Evolutionary conservation across 1,140 invertebrate species (phyloP), one percentile per base, ranked within the genome.

Genomic region (Cherax quadricarinatus): DNA sequence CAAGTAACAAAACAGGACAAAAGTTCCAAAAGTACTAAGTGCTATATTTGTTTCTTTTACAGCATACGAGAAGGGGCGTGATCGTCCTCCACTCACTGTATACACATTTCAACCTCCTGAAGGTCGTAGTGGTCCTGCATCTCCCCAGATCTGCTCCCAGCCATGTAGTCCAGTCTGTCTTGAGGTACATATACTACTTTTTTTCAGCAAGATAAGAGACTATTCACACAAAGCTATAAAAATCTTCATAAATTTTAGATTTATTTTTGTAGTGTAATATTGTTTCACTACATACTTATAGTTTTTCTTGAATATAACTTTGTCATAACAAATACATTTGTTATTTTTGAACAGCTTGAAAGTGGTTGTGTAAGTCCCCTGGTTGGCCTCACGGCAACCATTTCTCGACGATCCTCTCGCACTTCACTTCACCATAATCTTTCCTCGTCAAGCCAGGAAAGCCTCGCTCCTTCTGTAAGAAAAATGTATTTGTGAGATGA

Each of bases 61-160:
- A 97, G 98, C 97, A 7, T 98, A 98, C 94, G 98, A 98, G 95
- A 97, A 97, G 94, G 97, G 97, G 16, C 97, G 98, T 95, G 97
- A 97, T 94, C 96, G 98, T 94, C 97, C 98, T n/a, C 96, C 98
- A 4, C 95, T 99, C 21, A 98, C 97, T 92, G 97, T 98, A 12
- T 98, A 98, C 94, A 98, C 98, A 94, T 99, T 98, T 96, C 97
- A 97, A 95, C 97, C 97, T 93, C 97, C 97, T 30, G 96, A 97
- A 86, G 94, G 95, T 57, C 94, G 91, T 49, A 91, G 93, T 89
- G 79, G 84, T 14, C 81, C 80, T 66, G 88, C 60, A 60, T 87
- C 93, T 70, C 84, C 92, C 14, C 62, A 93, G 85, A 84, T 91
- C 75, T 90, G 92, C 30, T 93, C 93, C 18, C 93, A 94, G 87